Percentiles rank a stretch among this genome's conserved stretches.
These are phyloP conservation scores for Drusus annulatus DNA, from an alignment of 1,140 invertebrate genomes.

Conservation along the genomic window DNA sequence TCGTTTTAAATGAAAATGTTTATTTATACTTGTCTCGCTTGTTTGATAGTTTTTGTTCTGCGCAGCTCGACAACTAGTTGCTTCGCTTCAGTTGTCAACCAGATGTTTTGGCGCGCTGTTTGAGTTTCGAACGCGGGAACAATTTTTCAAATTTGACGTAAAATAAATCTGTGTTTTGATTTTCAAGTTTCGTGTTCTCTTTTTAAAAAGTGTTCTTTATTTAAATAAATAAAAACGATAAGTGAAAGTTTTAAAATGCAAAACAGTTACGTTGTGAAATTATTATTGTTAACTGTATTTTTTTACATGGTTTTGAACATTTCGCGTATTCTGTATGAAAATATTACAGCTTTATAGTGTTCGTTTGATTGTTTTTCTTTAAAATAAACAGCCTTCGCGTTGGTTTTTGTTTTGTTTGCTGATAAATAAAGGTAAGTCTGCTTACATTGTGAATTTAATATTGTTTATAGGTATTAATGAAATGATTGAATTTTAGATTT, in stretches of 20 bases:
- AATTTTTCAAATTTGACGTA: neutral
- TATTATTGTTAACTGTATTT: slow-evolving; percentile 49
- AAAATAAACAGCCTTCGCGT: no score
- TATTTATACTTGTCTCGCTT: neutral
- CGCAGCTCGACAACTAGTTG: neutral
- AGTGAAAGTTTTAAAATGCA: slow-evolving; percentile 42
- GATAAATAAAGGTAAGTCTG: no score
- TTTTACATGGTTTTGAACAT: slow-evolving; percentile 48
- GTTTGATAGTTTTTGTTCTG: neutral
- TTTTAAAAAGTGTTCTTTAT: neutral
- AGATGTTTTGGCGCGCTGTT: slow-evolving; percentile 45
- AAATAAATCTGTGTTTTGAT: neutral
- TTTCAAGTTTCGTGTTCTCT: neutral
- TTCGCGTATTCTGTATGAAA: slow-evolving; percentile 34
- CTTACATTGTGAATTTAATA: no score
- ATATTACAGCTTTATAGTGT: slow-evolving; percentile 5
- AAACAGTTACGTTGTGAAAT: slow-evolving; percentile 43
- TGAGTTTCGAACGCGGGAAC: slow-evolving; percentile 15
- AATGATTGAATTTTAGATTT: no score
- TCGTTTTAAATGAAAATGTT: neutral
- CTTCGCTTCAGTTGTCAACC: slow-evolving; percentile 35
- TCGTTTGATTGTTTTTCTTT: neutral
- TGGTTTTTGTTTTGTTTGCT: no score
- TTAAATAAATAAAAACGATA: neutral
- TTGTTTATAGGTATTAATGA: no score